Evolutionary conservation across 2,888 invertebrate species (phyloP), one percentile per base, ranked within the genome.

Genomic region (Eretmocerus hayati): DNA sequence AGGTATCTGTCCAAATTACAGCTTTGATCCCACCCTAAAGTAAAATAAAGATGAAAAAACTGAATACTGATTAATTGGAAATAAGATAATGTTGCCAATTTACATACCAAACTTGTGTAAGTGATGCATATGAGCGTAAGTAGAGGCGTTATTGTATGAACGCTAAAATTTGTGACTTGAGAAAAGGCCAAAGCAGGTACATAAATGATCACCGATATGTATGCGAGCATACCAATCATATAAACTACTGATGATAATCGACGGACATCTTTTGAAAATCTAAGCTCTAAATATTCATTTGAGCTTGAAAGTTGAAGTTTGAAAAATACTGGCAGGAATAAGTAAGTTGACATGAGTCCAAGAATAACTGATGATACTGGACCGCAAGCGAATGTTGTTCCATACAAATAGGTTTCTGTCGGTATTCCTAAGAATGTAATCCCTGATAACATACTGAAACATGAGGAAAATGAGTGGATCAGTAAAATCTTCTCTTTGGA

Each of bases 101-200:
- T 26, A 26, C 26, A 26, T 65, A 82, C 87, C 32, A 87, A 66
- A 1, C 85, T 83, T 3, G 86, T 86, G 59, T 89, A 85, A 40
- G 87, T 84, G 19, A 86, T 85, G 63, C 87, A 88, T 2, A 83
- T 75, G 2, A 80, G 71, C 60, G 85, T 85, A n/a, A 85, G 77
- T 0, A 84, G 74, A 2, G 83, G 78, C 2, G 84, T 80, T 32
- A 87, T 77, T 1, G 79, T 69, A 61, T 82, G 81, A 4, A 85
- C 75, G 52, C 80, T 71, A 4, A 83, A 76, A 18, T 84, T 83
- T 36, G 85, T 85, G 9, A 86, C 87, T 67, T 84, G 77, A 62
- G 81, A 78, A 57, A 85, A 81, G 1, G 85, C 84, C 62, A 84
- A 66, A 2, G 84, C 76, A 2, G 85, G 85, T 4, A 84, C 79